Conservation (phyloP, 2,113 vertebrate genomes). For the Microtus richardsoni region DNA sequence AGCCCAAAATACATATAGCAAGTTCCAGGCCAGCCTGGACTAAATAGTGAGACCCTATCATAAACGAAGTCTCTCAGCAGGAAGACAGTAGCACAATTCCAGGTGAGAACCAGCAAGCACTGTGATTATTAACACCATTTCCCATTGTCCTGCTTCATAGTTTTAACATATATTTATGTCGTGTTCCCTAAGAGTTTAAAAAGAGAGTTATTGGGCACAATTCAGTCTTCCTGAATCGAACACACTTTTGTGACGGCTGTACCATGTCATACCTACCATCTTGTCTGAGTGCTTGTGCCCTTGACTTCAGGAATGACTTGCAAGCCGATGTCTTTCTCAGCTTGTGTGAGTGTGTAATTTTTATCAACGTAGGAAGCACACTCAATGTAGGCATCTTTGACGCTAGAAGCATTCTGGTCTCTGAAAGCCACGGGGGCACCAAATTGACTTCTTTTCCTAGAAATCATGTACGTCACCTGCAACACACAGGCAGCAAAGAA, state of each 20-base stretch:
- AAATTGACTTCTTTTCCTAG: slow-evolving; percentile 85
- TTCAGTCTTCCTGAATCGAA: background rate
- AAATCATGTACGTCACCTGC: slow-evolving; percentile 91
- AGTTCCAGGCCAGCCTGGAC: background rate
- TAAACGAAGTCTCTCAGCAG: background rate
- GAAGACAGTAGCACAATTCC: background rate
- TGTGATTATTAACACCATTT: background rate
- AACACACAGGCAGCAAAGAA: slow-evolving; percentile 48
- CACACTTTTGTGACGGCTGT: background rate
- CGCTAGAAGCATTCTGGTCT: slow-evolving; percentile 86
- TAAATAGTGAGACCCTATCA: background rate
- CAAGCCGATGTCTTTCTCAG: slow-evolving; percentile 87
- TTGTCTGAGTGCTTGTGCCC: slow-evolving; percentile 90
- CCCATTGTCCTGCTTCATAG: background rate
- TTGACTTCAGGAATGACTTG: slow-evolving; percentile 86
- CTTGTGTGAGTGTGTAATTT: slow-evolving; percentile 88
- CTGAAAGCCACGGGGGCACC: slow-evolving; percentile 87
- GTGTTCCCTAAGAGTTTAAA: background rate
- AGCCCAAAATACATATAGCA: background rate
- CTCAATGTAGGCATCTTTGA: slow-evolving; percentile 87
- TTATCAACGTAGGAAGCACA: slow-evolving; percentile 90
- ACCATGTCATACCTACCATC: slow-evolving; percentile 86
- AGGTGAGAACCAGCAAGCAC: background rate
- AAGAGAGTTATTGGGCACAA: background rate
- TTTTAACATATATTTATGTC: background rate